Conservation (phyloP, 2,797 vertebrate genomes). For the Semaprochilodus insignis region DNA sequence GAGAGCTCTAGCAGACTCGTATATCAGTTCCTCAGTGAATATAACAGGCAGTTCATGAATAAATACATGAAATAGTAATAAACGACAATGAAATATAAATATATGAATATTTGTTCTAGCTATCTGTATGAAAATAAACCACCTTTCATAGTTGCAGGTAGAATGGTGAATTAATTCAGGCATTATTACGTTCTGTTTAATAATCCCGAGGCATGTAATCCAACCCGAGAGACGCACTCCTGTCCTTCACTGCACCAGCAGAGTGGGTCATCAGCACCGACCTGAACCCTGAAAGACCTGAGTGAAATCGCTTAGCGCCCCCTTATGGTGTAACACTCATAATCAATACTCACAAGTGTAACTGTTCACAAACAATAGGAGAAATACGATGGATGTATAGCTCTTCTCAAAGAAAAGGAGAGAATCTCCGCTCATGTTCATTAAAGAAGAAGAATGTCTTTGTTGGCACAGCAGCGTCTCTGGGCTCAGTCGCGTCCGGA, state of each 20-base stretch:
- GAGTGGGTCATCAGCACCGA: neutral
- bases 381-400: neutral
- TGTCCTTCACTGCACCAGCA: neutral
- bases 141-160: neutral
- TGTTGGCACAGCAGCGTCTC: neutral
- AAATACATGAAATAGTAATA: neutral
- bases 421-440: too few relatives aligned
- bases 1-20: too few relatives aligned
- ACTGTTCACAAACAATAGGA: neutral
- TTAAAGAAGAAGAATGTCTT: too few relatives aligned
- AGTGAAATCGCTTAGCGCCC: neutral
- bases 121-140: slow-evolving; percentile 7
- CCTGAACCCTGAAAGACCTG: neutral
- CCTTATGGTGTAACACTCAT: neutral
- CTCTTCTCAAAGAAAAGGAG: neutral
- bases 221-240: too few relatives aligned
- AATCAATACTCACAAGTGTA: neutral
- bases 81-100: neutral
- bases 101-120: neutral
- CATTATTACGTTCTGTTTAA: neutral
- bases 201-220: neutral
- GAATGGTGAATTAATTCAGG: neutral
- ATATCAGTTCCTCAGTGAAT: neutral
- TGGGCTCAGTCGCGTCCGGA: neutral
- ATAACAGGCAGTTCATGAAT: neutral